Conservation (phyloP, 2,113 vertebrate species). For the Poeciliopsis retropinna region DNA sequence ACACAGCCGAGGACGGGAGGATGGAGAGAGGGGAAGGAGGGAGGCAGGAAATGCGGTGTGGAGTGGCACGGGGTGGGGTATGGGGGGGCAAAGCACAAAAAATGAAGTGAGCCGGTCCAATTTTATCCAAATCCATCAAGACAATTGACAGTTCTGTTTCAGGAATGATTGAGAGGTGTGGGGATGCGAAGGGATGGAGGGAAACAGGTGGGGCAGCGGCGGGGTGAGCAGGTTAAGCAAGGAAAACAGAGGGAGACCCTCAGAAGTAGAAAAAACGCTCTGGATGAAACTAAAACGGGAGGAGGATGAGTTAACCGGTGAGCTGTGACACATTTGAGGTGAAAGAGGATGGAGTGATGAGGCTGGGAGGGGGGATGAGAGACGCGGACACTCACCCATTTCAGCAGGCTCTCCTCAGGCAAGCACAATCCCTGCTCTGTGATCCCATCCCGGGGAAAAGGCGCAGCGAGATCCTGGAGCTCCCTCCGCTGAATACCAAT, state of each 20-base stretch:
- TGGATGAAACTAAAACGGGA: slow-evolving; percentile 32
- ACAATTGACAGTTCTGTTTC: slow-evolving; percentile 53
- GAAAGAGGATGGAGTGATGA: slow-evolving; percentile 9
- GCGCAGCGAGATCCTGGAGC: slow-evolving; percentile 78
- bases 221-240: slow-evolving; percentile 36
- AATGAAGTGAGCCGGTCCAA: slow-evolving; percentile 58
- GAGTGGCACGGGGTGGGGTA: slow-evolving; percentile 9
- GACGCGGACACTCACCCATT: slow-evolving; percentile 76
- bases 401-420: slow-evolving; percentile 74
- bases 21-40: slow-evolving; percentile 9
- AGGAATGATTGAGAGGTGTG: slow-evolving; percentile 18
- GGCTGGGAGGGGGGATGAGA: slow-evolving; percentile 27
- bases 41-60: slow-evolving; percentile 7
- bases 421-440: slow-evolving; percentile 85
- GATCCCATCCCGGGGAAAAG: slow-evolving; percentile 80
- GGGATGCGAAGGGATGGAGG: background rate
- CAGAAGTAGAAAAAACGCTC: slow-evolving; percentile 28
- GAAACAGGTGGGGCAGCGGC: slow-evolving; percentile 68
- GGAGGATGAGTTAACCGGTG: slow-evolving; percentile 24
- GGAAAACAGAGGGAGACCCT: slow-evolving; percentile 39
- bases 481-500: slow-evolving; percentile 84
- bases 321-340: slow-evolving; percentile 20
- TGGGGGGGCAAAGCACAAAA: slow-evolving; percentile 31
- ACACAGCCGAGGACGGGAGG: slow-evolving; percentile 39
- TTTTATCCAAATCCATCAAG: slow-evolving; percentile 65